A percentile compares a stretch with the other conserved stretches of the same genome.
phyloP scores from a whole-genome alignment of 2,888 invertebrate species.

The Noctuana brunneofusca region DNA sequence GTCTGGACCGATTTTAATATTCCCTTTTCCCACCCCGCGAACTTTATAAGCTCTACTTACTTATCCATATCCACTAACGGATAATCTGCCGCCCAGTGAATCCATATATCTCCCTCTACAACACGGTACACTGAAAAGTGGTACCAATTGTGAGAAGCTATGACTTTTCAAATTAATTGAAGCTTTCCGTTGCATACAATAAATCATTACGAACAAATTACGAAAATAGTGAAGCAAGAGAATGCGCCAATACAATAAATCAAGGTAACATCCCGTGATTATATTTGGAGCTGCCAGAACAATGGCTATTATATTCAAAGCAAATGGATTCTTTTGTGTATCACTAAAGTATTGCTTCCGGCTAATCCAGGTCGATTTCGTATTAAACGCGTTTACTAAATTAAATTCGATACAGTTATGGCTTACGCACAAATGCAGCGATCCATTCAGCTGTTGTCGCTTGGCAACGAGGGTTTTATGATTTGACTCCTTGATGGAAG shows the following conservation, averaged over 20 bases:
- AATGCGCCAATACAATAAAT: conserved; percentile 58
- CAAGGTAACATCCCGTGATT: conserved; percentile 69
- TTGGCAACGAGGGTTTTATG: not conserved
- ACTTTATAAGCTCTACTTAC: too few species aligned
- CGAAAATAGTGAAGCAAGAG: conserved; percentile 34
- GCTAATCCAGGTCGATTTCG: conserved; percentile 61
- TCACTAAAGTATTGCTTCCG: conserved; percentile 74
- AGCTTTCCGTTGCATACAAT: conserved; percentile 28
- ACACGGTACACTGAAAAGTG: not conserved
- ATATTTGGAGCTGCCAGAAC: conserved; percentile 64
- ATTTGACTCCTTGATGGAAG: not conserved
- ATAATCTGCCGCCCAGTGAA: too few species aligned
- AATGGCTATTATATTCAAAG: conserved; percentile 78
- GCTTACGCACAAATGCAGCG: conserved; percentile 11
- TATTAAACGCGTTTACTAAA: conserved; percentile 46
- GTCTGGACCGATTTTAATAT: too few species aligned
- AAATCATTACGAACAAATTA: conserved; percentile 31
- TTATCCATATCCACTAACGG: too few species aligned
- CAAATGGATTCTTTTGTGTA: conserved; percentile 70
- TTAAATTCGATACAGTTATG: conserved; percentile 28
- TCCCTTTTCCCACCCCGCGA: too few species aligned
- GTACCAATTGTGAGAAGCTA: not conserved
- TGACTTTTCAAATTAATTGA: conserved; percentile 28
- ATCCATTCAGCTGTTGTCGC: conserved; percentile 2
- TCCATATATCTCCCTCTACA: too few species aligned